Evolutionary conservation across 2,797 vertebrate species (phyloP).

Genomic region (Psittacula derbiana): DNA sequence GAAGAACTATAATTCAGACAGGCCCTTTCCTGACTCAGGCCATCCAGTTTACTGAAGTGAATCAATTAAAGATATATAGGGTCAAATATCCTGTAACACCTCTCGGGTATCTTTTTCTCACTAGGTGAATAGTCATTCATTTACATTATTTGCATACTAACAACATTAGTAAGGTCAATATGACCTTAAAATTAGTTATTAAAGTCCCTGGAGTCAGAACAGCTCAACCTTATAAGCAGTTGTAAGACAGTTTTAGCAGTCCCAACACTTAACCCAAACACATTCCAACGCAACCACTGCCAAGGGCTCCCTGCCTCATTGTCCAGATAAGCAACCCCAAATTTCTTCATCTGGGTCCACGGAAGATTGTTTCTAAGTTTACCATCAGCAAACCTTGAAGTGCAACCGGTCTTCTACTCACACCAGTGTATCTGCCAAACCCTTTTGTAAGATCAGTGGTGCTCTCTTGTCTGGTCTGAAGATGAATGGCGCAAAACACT

Average conservation of each 20-base stretch:
- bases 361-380: not conserved
- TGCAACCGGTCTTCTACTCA: accelerated
- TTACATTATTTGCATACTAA: not conserved
- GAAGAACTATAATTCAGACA: not conserved
- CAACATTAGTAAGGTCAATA: not conserved
- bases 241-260: not conserved
- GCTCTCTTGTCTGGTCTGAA: not conserved
- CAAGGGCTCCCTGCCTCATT: not conserved
- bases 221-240: not conserved
- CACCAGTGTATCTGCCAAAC: not conserved
- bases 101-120: not conserved
- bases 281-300: accelerated
- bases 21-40: not conserved
- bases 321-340: not conserved
- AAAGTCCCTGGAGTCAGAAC: not conserved
- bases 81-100: not conserved
- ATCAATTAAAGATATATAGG: not conserved
- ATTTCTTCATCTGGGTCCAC: accelerated
- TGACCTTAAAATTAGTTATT: not conserved
- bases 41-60: not conserved
- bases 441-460: not conserved
- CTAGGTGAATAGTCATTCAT: not conserved
- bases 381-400: not conserved
- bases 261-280: not conserved
- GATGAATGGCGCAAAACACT: not conserved